phyloP scores from a whole-genome alignment of 2,113 vertebrate genomes.

The Pelecanoides urinatrix region DNA sequence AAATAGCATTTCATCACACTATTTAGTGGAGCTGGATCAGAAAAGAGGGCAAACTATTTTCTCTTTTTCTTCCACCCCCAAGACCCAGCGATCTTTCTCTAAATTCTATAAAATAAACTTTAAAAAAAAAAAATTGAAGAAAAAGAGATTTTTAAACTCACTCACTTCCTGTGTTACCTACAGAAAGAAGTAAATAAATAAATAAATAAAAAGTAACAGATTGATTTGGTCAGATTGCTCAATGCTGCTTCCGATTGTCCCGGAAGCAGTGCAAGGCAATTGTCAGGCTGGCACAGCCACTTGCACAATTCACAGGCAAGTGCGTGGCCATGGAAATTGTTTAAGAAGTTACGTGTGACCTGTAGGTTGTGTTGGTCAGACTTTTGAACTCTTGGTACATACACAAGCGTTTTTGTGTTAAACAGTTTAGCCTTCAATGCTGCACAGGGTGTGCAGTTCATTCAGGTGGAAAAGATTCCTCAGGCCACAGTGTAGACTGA shows the following conservation, averaged over 20 bases:
- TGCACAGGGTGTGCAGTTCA: background rate
- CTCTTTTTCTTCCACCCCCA: background rate
- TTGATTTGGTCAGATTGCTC: background rate
- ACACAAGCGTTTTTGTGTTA: background rate
- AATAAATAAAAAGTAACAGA: background rate
- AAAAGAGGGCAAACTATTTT: background rate
- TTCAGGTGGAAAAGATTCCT: background rate
- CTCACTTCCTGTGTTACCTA: background rate
- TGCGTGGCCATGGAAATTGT: background rate
- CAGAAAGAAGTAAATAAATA: background rate
- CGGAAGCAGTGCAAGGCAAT: background rate
- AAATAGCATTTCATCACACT: background rate
- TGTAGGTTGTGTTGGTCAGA: background rate
- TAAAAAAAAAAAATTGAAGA: background rate
- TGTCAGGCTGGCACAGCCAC: background rate
- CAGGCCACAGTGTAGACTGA: background rate
- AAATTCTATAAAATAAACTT: background rate
- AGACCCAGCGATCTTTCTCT: background rate
- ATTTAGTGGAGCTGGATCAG: background rate
- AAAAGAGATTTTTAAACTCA: too few relatives aligned
- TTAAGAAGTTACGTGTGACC: background rate
- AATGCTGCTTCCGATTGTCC: background rate
- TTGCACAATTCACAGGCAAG: background rate
- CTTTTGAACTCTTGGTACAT: background rate
- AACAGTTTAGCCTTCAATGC: background rate